Evolutionary conservation across 2,888 invertebrate genomes (phyloP).

Genomic region (Drosophila cognata): DNA sequence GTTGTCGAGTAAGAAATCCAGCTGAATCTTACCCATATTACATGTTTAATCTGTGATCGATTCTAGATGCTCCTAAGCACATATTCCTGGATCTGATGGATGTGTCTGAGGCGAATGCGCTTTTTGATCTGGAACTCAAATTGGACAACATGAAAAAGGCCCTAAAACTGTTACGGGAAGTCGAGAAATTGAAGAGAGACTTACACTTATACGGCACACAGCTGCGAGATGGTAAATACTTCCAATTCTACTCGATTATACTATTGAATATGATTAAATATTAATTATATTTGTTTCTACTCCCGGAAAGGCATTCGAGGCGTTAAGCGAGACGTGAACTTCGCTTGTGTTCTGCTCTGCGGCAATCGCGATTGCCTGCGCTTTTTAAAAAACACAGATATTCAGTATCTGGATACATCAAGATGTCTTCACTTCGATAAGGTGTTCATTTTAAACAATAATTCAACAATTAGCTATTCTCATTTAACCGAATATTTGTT

Average conservation of each 20-base stretch:
- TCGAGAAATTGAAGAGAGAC: conserved; percentile 88
- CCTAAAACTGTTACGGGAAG: conserved; percentile 87
- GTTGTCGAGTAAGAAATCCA: conserved; percentile 87
- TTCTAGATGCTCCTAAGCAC: conserved; percentile 86
- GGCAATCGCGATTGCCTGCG: conserved; percentile 43
- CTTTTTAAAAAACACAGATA: conserved; percentile 37
- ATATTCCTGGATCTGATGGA: conserved; percentile 89
- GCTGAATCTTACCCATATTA: conserved; percentile 47
- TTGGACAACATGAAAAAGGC: conserved; percentile 89
- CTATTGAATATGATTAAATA: neutral
- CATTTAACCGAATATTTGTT: neutral
- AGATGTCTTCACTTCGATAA: conserved; percentile 56
- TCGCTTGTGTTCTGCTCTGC: conserved; percentile 50
- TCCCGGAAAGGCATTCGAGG: conserved; percentile 46
- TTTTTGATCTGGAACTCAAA: conserved; percentile 90
- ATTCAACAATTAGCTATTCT: too few species aligned
- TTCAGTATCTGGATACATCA: conserved; percentile 53
- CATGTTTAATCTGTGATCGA: neutral
- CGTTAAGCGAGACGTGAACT: conserved; percentile 56
- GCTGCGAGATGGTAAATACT: conserved; percentile 89
- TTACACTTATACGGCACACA: conserved; percentile 89
- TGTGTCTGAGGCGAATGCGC: conserved; percentile 91
- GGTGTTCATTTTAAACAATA: conserved; percentile 46
- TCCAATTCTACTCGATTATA: neutral
- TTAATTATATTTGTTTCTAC: neutral